phyloP scores from a whole-genome alignment of 1,140 invertebrate species.

The Steinernema khuongi region DNA sequence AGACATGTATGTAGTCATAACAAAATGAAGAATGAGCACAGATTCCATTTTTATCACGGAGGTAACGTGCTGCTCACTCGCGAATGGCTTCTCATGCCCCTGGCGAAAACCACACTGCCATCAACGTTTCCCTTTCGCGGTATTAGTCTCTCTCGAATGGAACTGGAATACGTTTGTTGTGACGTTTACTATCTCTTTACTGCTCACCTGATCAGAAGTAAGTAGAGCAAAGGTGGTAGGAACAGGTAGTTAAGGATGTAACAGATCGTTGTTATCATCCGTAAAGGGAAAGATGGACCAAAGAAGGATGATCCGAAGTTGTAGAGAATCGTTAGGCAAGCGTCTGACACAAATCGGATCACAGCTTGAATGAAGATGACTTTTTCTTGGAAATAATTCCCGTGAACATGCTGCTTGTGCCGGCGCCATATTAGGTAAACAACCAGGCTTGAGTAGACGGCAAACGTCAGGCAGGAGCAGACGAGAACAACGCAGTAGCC shows the following conservation, averaged over 20 bases:
- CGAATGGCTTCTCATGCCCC: too few species aligned
- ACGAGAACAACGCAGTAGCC: background rate
- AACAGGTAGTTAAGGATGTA: constrained; percentile 1
- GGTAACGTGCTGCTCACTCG: too few species aligned
- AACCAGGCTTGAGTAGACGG: background rate
- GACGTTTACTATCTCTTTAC: too few species aligned
- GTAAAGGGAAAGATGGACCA: background rate
- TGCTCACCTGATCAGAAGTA: background rate
- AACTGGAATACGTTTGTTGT: too few species aligned
- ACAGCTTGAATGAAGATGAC: background rate
- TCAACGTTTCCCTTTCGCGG: too few species aligned
- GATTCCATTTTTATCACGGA: too few species aligned
- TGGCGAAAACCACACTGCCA: too few species aligned
- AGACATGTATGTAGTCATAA: too few species aligned
- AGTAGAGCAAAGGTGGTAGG: background rate
- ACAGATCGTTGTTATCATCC: background rate
- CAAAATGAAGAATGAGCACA: too few species aligned
- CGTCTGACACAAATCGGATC: background rate
- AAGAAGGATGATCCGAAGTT: background rate
- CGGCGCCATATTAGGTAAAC: background rate
- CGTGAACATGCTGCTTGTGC: background rate
- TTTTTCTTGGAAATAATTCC: background rate
- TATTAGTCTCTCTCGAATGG: too few species aligned
- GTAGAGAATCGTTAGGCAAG: background rate
- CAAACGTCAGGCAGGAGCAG: background rate